Conservation (phyloP, 2,888 invertebrate species). For the Oligia fasciuncula region DNA sequence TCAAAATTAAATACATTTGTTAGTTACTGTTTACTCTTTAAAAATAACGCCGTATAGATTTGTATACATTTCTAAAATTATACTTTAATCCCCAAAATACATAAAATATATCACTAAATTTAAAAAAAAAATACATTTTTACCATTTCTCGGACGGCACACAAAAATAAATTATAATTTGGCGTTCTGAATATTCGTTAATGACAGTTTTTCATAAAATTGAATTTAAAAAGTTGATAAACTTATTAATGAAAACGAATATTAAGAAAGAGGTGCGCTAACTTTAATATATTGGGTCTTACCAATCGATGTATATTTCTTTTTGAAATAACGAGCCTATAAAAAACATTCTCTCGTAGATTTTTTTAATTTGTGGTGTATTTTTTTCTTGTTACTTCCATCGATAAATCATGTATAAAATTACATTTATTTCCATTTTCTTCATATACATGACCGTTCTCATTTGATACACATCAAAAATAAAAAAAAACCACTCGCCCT, state of each 20-base stretch:
- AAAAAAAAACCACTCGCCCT: slow-evolving; percentile 26
- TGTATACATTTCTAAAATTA: slow-evolving; percentile 16
- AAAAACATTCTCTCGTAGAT: background rate
- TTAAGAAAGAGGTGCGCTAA: slow-evolving; percentile 6
- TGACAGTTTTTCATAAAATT: slow-evolving; percentile 14
- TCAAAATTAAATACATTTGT: too few relatives aligned
- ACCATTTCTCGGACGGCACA: slow-evolving; percentile 23
- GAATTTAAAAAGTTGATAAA: slow-evolving; percentile 15
- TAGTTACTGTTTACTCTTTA: background rate
- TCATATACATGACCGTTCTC: slow-evolving; percentile 6
- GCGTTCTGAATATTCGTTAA: slow-evolving; percentile 25
- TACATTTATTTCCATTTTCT: background rate
- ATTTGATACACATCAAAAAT: slow-evolving; percentile 13
- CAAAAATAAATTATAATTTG: slow-evolving; percentile 42
- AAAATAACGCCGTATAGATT: background rate
- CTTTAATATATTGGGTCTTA: slow-evolving; percentile 15
- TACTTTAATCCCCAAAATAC: background rate
- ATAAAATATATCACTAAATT: background rate
- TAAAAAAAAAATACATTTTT: background rate
- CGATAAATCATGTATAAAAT: slow-evolving; percentile 3
- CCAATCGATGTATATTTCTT: background rate
- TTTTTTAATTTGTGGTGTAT: background rate
- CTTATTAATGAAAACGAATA: slow-evolving; percentile 13
- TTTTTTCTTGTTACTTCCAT: background rate
- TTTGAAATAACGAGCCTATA: background rate